Base-by-base conservation (phyloP, 2,888 invertebrate genomes). In the Rhaphigaster nebulosa region DNA sequence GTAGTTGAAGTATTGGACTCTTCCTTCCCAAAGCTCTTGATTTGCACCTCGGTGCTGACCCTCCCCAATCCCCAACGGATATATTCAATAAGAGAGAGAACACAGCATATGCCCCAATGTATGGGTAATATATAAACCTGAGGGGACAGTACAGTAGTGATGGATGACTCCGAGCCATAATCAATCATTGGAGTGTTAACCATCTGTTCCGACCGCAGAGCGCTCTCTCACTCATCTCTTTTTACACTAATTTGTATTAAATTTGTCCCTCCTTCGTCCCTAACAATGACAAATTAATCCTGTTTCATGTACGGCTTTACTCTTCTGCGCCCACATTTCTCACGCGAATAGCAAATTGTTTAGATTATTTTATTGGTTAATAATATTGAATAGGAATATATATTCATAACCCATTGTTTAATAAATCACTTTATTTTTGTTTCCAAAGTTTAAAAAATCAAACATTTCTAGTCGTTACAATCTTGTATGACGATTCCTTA, bases 251-350 rank as follows among this genome's bases (percentile, higher is more conserved):
- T 76, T 76, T 38, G 70, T 76, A 76, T 76, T 76, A 76, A 76
- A 76, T 76, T 76, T 76, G 34, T 76, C 70, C 38, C 38, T 38
- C 70, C 70, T 76, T 38, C 38, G 4, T 12, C 15, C 29, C 29
- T 76, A 76, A 76, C 70, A 38, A 76, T 76, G 70, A 76, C 70
- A 76, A 76, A 76, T 76, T 76, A 76, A 76, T 76, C n/a, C 70
- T n/a, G 20, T 20, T 38, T 5, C 8, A 23, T 76, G 70, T 76
- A 65, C 15, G 4, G 15, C 15, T 60, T 60, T n/a, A n/a, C 60
- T 60, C n/a, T 54, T 54, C n/a, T 3, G 18, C 13, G 29, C 65
- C n/a, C 65, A 18, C 29, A 18, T 65, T 65, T 29, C 65, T 29
- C 18, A 65, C 65, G 65, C 18, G 10, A 65, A 18, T 29, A 65